Evolutionary conservation across 1,140 invertebrate species (phyloP).

Genomic region (Pseudomyrmex flavicornis): DNA sequence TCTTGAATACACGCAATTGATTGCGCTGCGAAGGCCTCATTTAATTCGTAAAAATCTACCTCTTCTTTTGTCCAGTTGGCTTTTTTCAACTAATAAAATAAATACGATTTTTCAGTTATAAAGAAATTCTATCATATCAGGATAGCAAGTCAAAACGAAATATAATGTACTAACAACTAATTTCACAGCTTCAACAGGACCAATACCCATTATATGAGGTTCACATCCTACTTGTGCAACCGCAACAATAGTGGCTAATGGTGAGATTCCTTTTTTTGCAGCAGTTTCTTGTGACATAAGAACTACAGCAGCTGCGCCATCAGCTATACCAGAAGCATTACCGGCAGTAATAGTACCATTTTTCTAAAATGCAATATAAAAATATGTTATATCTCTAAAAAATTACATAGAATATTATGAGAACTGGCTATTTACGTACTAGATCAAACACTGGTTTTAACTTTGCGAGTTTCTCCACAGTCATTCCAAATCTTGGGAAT

Average conservation of each 20-base stretch:
- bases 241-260: slow-evolving; percentile 89
- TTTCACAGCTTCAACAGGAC: slow-evolving; percentile 90
- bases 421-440: slow-evolving; percentile 78
- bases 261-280: slow-evolving; percentile 82
- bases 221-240: slow-evolving; percentile 89
- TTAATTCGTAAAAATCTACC: slow-evolving; percentile 95
- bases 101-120: neutral
- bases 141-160: neutral
- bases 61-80: slow-evolving; percentile 92
- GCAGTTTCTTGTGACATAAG: slow-evolving; percentile 88
- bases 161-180: slow-evolving; percentile 85
- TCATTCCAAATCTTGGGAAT: slow-evolving; percentile 88
- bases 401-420: neutral
- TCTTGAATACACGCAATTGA: slow-evolving; percentile 88
- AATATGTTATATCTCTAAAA: neutral
- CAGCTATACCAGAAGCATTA: slow-evolving; percentile 94
- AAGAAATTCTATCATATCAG: neutral
- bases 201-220: slow-evolving; percentile 91
- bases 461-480: slow-evolving; percentile 87
- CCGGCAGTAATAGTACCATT: slow-evolving; percentile 92
- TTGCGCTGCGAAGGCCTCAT: slow-evolving; percentile 94
- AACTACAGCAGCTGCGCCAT: slow-evolving; percentile 93
- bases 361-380: slow-evolving; percentile 60
- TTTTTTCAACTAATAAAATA: slow-evolving; percentile 88
- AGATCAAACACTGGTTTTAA: slow-evolving; percentile 88